phyloP scores from a whole-genome alignment of 2,888 invertebrate species.

The Acrocera orbiculus region DNA sequence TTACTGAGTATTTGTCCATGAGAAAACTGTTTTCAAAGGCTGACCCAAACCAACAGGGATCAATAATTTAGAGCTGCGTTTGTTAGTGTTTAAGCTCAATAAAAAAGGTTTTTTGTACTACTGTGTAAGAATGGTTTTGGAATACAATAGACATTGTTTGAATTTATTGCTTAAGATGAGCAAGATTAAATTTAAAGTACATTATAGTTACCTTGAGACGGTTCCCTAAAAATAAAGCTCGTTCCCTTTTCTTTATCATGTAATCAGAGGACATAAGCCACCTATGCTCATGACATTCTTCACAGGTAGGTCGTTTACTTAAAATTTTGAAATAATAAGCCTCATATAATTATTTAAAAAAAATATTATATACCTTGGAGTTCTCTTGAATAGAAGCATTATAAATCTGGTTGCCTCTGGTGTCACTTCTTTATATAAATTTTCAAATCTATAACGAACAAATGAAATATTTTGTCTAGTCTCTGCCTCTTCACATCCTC shows the following conservation, averaged over 20 bases:
- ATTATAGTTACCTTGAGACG: conserved; percentile 59
- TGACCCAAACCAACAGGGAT: no score
- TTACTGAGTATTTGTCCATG: no score
- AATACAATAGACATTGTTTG: no score
- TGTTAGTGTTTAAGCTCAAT: no score
- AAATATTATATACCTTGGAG: conserved; percentile 56
- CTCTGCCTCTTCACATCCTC: conserved; percentile 62
- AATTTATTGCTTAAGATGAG: no score
- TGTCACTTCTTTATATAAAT: conserved; percentile 84
- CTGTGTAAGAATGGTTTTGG: no score
- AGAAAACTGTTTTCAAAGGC: no score
- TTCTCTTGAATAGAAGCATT: conserved; percentile 87
- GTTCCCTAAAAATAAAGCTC: conserved; percentile 69
- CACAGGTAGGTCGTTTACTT: conserved; percentile 83
- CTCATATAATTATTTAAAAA: conserved; percentile 12
- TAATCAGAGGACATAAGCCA: conserved; percentile 87
- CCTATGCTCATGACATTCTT: conserved; percentile 90
- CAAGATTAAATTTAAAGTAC: no score
- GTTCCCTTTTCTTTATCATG: conserved; percentile 82
- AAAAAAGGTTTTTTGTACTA: no score
- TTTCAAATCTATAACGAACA: conserved; percentile 84
- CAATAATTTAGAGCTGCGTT: no score
- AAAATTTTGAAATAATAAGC: no score
- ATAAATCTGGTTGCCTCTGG: conserved; percentile 87
- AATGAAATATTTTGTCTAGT: conserved; percentile 81